Percentiles rank a stretch among this genome's conserved stretches.
Evolutionary conservation across 2,888 invertebrate species (phyloP).

Genomic region (Entomobrya proxima): DNA sequence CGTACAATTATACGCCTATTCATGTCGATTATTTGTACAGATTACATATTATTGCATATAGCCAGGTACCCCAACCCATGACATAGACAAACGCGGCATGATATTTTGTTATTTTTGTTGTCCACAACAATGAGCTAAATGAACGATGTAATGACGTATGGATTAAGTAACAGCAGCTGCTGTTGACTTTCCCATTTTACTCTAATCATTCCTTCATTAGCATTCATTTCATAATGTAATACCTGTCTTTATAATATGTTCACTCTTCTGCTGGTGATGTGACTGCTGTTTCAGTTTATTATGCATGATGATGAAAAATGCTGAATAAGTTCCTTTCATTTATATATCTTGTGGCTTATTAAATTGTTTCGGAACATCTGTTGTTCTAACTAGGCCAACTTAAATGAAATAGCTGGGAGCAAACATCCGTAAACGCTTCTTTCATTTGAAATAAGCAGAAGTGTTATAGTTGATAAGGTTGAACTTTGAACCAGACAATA

Average conservation of each 20-base stretch:
- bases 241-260: constrained; percentile 3
- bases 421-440: neutral
- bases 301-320: constrained; percentile 1
- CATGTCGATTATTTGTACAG: no score
- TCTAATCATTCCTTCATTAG: constrained; percentile 32
- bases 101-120: neutral
- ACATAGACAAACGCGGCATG: neutral
- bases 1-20: no score
- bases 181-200: constrained; percentile 4
- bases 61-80: neutral
- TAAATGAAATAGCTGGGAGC: neutral
- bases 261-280: neutral
- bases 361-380: constrained; percentile 13
- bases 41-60: no score
- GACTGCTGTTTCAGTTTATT: constrained; percentile 11
- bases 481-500: constrained; percentile 43
- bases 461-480: constrained; percentile 43
- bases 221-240: constrained; percentile 33
- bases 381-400: constrained; percentile 34
- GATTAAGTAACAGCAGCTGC: constrained; percentile 19
- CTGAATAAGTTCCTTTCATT: constrained; percentile 10
- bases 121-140: no score
- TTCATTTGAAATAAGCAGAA: constrained; percentile 7
- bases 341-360: neutral
- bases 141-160: constrained; percentile 25